phyloP scores from a whole-genome alignment of 2,113 vertebrate genomes.

The Chloropsis cyanopogon region DNA sequence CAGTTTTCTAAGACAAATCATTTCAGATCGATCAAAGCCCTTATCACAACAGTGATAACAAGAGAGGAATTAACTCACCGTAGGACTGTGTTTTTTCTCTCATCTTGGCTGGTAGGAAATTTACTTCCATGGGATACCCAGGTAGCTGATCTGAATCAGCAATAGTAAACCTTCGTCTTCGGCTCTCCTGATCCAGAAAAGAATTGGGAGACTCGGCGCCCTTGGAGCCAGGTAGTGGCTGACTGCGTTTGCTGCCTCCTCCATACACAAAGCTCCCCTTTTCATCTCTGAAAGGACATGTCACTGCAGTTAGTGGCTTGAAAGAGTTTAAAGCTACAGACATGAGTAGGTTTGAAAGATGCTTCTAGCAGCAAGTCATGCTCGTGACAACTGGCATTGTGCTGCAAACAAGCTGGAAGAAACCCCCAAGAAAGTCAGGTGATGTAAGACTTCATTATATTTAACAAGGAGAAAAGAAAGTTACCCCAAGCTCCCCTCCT shows the following conservation, averaged over 20 bases:
- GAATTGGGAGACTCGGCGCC: constrained; percentile 91
- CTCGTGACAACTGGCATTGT: neutral
- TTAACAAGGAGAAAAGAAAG: neutral
- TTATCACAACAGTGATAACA: neutral
- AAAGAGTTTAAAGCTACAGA: neutral
- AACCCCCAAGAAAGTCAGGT: neutral
- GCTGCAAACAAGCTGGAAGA: neutral
- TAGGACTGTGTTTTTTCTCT: constrained; percentile 79
- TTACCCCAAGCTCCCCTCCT: neutral
- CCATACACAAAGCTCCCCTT: constrained; percentile 67
- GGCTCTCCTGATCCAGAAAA: constrained; percentile 82
- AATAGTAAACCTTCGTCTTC: constrained; percentile 76
- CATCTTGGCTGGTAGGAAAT: constrained; percentile 77
- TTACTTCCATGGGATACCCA: constrained; percentile 72
- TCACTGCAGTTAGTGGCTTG: neutral
- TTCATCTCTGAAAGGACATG: constrained; percentile 74
- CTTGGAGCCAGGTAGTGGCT: constrained; percentile 51
- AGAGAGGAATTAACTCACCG: constrained; percentile 69
- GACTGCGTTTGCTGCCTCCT: constrained; percentile 63
- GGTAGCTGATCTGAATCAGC: constrained; percentile 75
- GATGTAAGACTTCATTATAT: neutral
- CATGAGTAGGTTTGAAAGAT: neutral
- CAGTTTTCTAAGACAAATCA: neutral
- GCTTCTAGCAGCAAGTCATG: neutral
- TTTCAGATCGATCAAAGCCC: neutral